phyloP scores from a whole-genome alignment of 2,113 vertebrate genomes.

The Brienomyrus brachyistius region DNA sequence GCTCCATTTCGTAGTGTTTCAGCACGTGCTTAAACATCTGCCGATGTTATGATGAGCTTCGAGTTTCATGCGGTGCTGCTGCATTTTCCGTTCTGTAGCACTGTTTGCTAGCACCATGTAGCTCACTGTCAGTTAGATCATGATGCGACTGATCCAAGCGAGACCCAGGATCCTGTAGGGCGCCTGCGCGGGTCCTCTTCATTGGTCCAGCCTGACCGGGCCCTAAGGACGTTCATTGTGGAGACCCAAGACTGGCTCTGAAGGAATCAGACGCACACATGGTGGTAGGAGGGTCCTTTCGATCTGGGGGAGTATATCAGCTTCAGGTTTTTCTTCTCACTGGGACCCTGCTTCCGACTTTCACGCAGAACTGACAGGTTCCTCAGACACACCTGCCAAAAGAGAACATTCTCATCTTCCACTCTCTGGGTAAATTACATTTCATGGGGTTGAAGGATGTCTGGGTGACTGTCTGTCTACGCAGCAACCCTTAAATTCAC shows the following conservation, averaged over 20 bases:
- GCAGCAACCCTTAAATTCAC: neutral
- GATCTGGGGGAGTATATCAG: neutral
- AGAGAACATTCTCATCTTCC: neutral
- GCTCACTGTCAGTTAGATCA: neutral
- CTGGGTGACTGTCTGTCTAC: neutral
- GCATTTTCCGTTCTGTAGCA: neutral
- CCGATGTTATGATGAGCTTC: neutral
- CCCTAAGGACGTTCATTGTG: neutral
- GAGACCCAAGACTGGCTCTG: neutral
- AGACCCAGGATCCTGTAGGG: neutral
- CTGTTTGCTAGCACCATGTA: neutral
- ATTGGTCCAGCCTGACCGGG: neutral
- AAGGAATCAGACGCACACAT: neutral
- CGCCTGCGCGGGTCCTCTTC: neutral
- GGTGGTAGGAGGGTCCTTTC: neutral
- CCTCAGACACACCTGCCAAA: neutral
- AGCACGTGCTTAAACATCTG: neutral
- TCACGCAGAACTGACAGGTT: slow-evolving; percentile 6
- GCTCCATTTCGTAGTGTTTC: neutral
- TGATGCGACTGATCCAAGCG: neutral
- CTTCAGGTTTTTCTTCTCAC: slow-evolving; percentile 2
- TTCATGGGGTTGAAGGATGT: neutral
- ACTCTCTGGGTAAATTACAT: neutral
- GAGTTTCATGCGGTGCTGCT: neutral
- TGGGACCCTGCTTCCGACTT: neutral